A percentile compares a stretch with the other conserved stretches of the same genome.
These are phyloP conservation scores for Deilephila elpenor DNA, from an alignment of 2,888 invertebrate species.

Conservation along the genomic window DNA sequence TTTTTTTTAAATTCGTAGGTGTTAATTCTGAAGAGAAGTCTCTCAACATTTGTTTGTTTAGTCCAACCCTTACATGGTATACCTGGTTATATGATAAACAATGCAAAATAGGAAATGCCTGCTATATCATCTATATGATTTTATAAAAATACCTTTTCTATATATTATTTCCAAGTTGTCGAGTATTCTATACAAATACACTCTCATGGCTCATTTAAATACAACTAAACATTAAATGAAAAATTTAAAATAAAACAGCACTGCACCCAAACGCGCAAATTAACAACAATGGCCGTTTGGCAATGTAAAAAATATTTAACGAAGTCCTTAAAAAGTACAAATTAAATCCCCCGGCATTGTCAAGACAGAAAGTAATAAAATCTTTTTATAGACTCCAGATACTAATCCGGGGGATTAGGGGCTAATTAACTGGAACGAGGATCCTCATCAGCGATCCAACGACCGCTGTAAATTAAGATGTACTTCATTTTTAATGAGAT, in stretches of 20 bases:
- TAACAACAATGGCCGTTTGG: neutral
- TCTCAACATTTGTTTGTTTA: neutral
- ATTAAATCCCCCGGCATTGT: constrained; percentile 22
- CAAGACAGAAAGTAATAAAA: constrained; percentile 33
- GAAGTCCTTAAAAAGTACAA: constrained; percentile 2
- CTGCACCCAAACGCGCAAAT: neutral
- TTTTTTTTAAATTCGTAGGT: neutral
- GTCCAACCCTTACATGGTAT: neutral
- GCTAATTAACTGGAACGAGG: constrained; percentile 55
- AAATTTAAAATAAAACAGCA: neutral
- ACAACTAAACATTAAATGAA: neutral
- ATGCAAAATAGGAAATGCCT: neutral
- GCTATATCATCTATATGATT: no score
- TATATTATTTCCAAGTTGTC: neutral
- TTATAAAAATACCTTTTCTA: neutral
- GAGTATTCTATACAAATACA: neutral
- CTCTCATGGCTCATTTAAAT: no score
- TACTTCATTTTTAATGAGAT: constrained; percentile 55
- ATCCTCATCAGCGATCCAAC: constrained; percentile 51
- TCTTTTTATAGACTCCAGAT: constrained; percentile 33
- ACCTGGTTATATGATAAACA: neutral
- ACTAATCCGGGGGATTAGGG: constrained; percentile 45
- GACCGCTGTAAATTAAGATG: constrained; percentile 52
- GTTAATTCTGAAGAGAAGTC: neutral
- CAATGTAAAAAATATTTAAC: constrained; percentile 8